Evolutionary conservation across 2,888 invertebrate species (phyloP).

Genomic region (Polyommatus iphigenia): DNA sequence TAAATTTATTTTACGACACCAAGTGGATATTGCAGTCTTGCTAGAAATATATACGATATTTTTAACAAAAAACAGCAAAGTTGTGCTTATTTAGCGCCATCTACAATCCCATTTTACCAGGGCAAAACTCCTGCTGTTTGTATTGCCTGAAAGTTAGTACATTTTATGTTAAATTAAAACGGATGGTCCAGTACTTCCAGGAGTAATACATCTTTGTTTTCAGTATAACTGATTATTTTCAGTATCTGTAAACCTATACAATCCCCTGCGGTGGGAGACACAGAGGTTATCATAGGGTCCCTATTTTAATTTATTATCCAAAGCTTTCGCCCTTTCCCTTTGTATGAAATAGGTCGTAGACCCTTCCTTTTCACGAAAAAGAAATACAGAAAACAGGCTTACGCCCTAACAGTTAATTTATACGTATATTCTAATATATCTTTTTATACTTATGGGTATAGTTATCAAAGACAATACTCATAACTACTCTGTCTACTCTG

Average conservation of each 20-base stretch:
- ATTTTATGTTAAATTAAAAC: neutral
- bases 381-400: slow-evolving; percentile 28
- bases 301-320: slow-evolving; percentile 77
- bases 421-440: too few relatives aligned
- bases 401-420: slow-evolving; percentile 23
- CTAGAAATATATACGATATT: too few relatives aligned
- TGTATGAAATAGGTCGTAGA: slow-evolving; percentile 62
- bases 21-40: too few relatives aligned
- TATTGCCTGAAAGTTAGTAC: too few relatives aligned
- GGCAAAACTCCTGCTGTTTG: too few relatives aligned
- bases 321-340: slow-evolving; percentile 67
- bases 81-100: too few relatives aligned
- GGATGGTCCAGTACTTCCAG: neutral
- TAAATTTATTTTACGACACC: too few relatives aligned
- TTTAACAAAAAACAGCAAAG: too few relatives aligned
- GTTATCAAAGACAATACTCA: too few relatives aligned
- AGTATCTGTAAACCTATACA: slow-evolving; percentile 47
- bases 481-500: too few relatives aligned
- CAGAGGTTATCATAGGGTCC: slow-evolving; percentile 69
- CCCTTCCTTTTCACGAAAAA: slow-evolving; percentile 46
- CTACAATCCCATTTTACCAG: too few relatives aligned
- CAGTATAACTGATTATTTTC: slow-evolving; percentile 43
- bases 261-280: slow-evolving; percentile 56
- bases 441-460: too few relatives aligned
- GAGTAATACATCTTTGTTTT: neutral